A percentile compares a stretch with the other conserved stretches of the same genome.
phyloP scores from a whole-genome alignment of 2,888 invertebrate species.

The Uropetala carovei region DNA sequence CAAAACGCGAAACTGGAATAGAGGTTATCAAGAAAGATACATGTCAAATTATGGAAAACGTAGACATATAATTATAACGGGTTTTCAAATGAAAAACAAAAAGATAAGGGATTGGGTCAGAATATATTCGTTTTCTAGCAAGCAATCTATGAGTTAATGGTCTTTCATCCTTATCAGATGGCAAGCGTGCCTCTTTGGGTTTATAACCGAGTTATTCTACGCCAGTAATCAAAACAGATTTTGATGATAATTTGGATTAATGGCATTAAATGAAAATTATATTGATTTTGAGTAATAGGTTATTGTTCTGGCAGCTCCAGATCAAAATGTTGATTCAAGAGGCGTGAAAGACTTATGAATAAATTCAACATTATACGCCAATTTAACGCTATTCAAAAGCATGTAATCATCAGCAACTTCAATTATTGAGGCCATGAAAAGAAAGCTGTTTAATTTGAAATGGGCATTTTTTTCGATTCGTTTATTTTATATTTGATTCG shows the following conservation, averaged over 20 bases:
- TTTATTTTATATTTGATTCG: too few species aligned
- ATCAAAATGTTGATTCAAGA: background rate
- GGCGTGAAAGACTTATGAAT: too few species aligned
- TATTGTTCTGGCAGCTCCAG: background rate
- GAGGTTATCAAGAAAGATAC: background rate
- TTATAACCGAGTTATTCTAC: background rate
- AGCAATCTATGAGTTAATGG: background rate
- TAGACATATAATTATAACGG: background rate
- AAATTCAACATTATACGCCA: too few species aligned
- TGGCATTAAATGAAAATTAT: background rate
- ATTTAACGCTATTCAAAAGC: too few species aligned
- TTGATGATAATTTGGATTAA: background rate
- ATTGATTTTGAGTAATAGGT: background rate
- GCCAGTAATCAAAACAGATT: background rate
- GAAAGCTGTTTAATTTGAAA: too few species aligned
- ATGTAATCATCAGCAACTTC: too few species aligned
- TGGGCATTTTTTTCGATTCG: too few species aligned
- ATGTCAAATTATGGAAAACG: background rate
- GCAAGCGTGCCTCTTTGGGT: background rate
- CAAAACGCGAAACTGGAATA: background rate
- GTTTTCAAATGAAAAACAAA: background rate
- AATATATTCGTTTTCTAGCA: background rate
- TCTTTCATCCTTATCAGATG: background rate
- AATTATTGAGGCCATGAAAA: too few species aligned
- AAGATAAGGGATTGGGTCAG: background rate